Percentiles rank a stretch among this genome's conserved stretches.
These are phyloP conservation scores for Bucorvus abyssinicus DNA, from an alignment of 2,797 vertebrate species.

Conservation along the genomic window DNA sequence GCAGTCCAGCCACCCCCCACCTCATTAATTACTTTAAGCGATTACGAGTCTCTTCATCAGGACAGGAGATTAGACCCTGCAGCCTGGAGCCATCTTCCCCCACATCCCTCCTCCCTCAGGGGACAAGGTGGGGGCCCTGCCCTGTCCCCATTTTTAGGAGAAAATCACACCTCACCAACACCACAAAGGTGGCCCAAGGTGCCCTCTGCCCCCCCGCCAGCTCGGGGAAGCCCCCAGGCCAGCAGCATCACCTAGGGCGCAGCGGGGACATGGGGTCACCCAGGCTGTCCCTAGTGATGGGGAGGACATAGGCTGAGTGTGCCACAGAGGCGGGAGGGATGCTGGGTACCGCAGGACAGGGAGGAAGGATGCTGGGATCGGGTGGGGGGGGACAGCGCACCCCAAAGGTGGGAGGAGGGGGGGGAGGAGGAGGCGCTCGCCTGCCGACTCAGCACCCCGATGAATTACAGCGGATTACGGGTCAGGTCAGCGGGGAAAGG, in stretches of 20 bases:
- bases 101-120: background rate
- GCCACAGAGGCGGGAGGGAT: background rate
- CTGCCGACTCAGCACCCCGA: background rate
- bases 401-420: background rate
- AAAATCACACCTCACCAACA: background rate
- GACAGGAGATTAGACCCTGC: background rate
- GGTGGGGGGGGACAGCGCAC: fast-evolving
- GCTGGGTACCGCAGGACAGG: fast-evolving
- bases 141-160: background rate
- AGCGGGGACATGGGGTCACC: fast-evolving
- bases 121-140: background rate
- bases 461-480: background rate
- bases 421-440: background rate
- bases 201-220: background rate
- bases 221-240: fast-evolving
- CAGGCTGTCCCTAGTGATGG: background rate
- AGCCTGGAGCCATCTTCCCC: background rate
- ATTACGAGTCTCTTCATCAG: background rate
- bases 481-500: background rate
- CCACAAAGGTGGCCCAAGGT: background rate
- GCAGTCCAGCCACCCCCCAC: background rate
- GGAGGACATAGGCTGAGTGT: background rate
- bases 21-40: background rate
- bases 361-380: background rate
- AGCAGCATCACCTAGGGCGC: fast-evolving